A percentile compares a stretch with the other conserved stretches of the same genome.
Evolutionary conservation across 2,113 vertebrate species (phyloP).

Genomic region (Petrocephalus zakoni): DNA sequence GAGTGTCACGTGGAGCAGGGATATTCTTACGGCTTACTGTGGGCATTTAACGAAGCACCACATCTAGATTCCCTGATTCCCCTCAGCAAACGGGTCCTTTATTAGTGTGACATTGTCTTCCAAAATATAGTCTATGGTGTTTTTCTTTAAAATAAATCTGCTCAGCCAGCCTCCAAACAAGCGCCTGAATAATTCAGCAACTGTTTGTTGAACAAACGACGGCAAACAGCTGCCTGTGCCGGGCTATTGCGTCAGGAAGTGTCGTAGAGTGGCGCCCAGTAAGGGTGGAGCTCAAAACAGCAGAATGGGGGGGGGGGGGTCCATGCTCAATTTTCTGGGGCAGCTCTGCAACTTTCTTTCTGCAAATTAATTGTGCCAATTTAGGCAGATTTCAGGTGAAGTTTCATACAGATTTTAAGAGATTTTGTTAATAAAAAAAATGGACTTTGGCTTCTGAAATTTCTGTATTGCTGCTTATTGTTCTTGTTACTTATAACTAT

Average conservation of each 20-base stretch:
- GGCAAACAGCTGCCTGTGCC: slow-evolving; percentile 23
- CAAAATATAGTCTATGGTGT: background rate
- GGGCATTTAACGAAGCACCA: slow-evolving; percentile 3
- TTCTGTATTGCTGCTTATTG: background rate
- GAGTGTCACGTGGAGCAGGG: too few species aligned
- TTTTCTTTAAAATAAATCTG: background rate
- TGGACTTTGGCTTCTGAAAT: background rate
- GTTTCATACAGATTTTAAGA: background rate
- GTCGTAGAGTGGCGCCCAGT: background rate
- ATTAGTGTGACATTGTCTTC: slow-evolving; percentile 5
- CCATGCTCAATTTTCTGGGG: background rate
- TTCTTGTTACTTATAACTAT: background rate
- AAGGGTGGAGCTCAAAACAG: background rate
- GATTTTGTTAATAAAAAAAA: background rate
- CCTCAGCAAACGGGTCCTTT: background rate
- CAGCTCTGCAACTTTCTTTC: background rate
- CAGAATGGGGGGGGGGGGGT: background rate
- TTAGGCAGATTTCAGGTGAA: background rate
- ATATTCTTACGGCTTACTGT: background rate
- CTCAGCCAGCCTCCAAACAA: background rate
- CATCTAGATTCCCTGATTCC: background rate
- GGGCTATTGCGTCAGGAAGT: background rate
- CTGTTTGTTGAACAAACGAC: slow-evolving; percentile 22
- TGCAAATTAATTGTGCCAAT: background rate
- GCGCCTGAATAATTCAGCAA: slow-evolving; percentile 21